phyloP scores from a whole-genome alignment of 2,113 vertebrate species.

The Dascyllus trimaculatus region DNA sequence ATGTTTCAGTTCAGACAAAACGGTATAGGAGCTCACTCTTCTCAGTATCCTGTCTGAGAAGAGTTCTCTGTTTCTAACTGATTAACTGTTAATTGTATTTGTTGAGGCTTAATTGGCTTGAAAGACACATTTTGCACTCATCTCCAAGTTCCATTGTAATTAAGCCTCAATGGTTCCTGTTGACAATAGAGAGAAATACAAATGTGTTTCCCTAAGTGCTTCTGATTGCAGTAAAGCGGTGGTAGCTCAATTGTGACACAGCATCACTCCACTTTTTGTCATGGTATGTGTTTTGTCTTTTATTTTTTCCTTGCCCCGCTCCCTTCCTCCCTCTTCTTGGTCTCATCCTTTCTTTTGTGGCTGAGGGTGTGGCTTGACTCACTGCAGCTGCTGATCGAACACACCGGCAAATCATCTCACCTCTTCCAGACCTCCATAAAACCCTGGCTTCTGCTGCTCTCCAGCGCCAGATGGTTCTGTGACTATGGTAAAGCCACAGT shows the following conservation, averaged over 20 bases:
- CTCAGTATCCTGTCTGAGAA: not conserved
- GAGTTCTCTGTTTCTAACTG: constrained; percentile 29
- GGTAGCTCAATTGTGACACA: not conserved
- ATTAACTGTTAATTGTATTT: constrained; percentile 47
- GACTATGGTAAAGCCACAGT: too few relatives aligned
- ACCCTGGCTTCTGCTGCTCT: too few relatives aligned
- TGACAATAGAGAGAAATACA: constrained; percentile 1
- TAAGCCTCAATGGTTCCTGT: constrained; percentile 9
- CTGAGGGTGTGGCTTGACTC: too few relatives aligned
- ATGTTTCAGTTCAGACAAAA: not conserved
- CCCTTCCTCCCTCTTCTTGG: too few relatives aligned
- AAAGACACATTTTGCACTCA: constrained; percentile 28
- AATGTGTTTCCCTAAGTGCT: not conserved
- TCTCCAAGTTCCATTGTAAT: constrained; percentile 9
- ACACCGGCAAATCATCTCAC: too few relatives aligned
- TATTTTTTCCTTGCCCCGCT: too few relatives aligned
- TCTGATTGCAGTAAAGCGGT: not conserved
- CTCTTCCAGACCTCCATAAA: too few relatives aligned
- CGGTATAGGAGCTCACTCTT: too few relatives aligned
- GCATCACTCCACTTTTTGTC: not conserved
- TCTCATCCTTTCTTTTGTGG: too few relatives aligned
- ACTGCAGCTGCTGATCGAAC: too few relatives aligned
- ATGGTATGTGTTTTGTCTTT: too few relatives aligned
- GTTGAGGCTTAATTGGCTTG: constrained; percentile 38
- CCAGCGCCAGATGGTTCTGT: too few relatives aligned